Conservation (phyloP, 2,888 invertebrate species). For the Meteorus colon region DNA sequence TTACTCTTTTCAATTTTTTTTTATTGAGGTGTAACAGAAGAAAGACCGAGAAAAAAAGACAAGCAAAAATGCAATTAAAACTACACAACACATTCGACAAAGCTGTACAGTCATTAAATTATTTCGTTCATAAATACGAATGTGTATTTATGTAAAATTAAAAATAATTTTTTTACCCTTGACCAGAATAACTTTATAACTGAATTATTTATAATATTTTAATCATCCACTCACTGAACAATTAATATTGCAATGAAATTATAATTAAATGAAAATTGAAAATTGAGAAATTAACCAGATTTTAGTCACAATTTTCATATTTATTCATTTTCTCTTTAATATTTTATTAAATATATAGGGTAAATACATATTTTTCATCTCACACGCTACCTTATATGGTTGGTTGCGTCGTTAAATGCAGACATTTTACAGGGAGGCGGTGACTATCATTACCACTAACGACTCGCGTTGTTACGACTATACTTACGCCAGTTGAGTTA, state of each 20-base stretch:
- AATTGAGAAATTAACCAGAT: not conserved
- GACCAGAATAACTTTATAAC: not conserved
- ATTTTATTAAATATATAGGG: not conserved
- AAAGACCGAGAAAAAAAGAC: not conserved
- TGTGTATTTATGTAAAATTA: too few relatives aligned
- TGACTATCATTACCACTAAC: slow-evolving; percentile 55
- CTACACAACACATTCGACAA: not conserved
- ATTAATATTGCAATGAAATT: too few relatives aligned
- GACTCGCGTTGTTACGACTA: slow-evolving; percentile 44
- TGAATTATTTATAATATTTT: not conserved
- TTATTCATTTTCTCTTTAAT: not conserved
- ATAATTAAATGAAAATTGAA: too few relatives aligned
- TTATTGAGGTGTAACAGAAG: not conserved
- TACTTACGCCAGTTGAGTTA: slow-evolving; percentile 47
- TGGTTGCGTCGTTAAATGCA: slow-evolving; percentile 35
- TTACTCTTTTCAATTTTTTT: not conserved
- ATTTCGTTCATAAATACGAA: too few relatives aligned
- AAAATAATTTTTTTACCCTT: not conserved
- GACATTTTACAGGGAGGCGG: slow-evolving; percentile 45
- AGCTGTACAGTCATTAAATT: too few relatives aligned
- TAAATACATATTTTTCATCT: not conserved
- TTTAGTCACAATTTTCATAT: not conserved
- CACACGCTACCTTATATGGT: not conserved
- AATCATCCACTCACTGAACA: too few relatives aligned
- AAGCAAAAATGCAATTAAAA: not conserved